Conservation (phyloP, 1,140 invertebrate genomes). For the Globodera ellingtonae region DNA sequence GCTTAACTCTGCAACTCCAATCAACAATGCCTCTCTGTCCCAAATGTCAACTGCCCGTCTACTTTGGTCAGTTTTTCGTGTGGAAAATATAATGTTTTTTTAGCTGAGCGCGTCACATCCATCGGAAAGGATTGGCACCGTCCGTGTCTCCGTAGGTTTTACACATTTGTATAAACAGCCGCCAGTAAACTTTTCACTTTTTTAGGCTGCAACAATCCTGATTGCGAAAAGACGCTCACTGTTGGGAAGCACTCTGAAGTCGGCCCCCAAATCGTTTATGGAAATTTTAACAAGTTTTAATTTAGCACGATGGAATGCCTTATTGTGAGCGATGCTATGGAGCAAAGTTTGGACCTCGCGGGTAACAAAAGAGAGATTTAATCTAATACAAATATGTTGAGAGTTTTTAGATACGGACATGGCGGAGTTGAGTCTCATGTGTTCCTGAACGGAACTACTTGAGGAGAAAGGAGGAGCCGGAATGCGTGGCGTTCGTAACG, state of each 20-base stretch:
- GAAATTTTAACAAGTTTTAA: background rate
- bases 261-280: conserved; percentile 4
- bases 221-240: conserved; percentile 82
- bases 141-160: conserved; percentile 74
- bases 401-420: conserved; percentile 56
- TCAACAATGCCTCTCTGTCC: conserved; percentile 48
- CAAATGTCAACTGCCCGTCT: conserved; percentile 45
- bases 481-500: background rate
- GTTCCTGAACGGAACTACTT: conserved; percentile 59
- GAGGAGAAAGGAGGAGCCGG: conserved; percentile 8
- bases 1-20: too few relatives aligned
- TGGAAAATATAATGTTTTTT: conserved; percentile 34
- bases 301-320: conserved; percentile 82
- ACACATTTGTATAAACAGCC: too few relatives aligned
- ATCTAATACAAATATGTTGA: conserved; percentile 1
- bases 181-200: background rate
- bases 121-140: conserved; percentile 90
- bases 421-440: conserved; percentile 60
- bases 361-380: background rate
- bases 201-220: conserved; percentile 74
- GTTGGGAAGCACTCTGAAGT: conserved; percentile 84
- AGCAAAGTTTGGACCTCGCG: conserved; percentile 76
- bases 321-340: conserved; percentile 89
- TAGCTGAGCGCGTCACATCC: conserved; percentile 87
- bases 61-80: conserved; percentile 40